These are phyloP conservation scores for Chaenocephalus aceratus DNA, from an alignment of 2,113 vertebrate species.

Conservation along the genomic window DNA sequence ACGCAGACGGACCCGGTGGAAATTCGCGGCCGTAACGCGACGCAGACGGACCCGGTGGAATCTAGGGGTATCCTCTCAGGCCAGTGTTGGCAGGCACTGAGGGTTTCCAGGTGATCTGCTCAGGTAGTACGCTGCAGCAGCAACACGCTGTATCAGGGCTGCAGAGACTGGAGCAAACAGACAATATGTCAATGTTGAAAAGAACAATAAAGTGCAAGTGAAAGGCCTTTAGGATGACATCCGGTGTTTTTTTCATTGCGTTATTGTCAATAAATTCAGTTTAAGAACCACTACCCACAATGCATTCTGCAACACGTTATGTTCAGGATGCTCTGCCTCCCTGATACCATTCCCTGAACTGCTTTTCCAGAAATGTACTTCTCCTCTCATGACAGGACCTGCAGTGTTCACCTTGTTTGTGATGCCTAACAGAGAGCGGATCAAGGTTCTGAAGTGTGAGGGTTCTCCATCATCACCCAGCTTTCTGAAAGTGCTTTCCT, in stretches of 20 bases:
- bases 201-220: not conserved
- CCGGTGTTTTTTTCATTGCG: not conserved
- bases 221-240: not conserved
- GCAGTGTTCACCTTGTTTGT: not conserved
- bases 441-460: not conserved
- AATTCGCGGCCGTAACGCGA: too few species aligned
- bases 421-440: not conserved
- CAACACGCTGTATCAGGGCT: too few species aligned
- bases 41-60: too few species aligned
- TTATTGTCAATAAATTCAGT: not conserved
- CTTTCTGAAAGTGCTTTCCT: not conserved
- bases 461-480: not conserved
- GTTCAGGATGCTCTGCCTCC: too few species aligned
- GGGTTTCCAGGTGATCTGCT: constrained; percentile 7
- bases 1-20: too few species aligned
- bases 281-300: not conserved
- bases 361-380: not conserved
- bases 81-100: constrained; percentile 14
- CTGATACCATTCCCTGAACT: not conserved
- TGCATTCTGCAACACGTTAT: not conserved
- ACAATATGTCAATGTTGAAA: not conserved
- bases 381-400: not conserved
- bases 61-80: constrained; percentile 3
- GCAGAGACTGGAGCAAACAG: not conserved
- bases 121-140: not conserved